phyloP scores from a whole-genome alignment of 2,797 vertebrate species.

The Fringilla coelebs region DNA sequence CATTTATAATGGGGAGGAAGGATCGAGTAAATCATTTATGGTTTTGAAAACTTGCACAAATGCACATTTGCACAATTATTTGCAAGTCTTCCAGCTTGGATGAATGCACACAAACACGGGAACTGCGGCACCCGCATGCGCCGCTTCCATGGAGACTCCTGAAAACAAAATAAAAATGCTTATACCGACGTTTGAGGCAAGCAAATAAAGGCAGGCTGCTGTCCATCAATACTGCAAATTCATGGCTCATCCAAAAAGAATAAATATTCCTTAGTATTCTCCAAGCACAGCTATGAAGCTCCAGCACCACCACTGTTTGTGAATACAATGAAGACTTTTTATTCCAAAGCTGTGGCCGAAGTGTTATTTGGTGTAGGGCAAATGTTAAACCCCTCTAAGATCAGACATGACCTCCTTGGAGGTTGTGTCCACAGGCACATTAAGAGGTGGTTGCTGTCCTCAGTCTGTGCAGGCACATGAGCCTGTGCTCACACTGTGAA shows the following conservation, averaged over 20 bases:
- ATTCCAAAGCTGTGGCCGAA: neutral
- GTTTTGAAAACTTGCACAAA: constrained; percentile 29
- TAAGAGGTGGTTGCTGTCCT: neutral
- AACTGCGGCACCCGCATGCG: neutral
- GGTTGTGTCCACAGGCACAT: neutral
- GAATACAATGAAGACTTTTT: neutral
- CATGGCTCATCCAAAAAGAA: neutral
- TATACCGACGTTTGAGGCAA: constrained; percentile 41
- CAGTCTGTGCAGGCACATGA: neutral
- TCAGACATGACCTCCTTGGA: neutral
- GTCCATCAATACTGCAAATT: neutral
- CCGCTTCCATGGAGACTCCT: constrained; percentile 53
- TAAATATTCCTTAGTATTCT: constrained; percentile 13
- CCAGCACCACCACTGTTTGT: neutral
- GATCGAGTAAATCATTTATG: neutral
- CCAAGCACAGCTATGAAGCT: neutral
- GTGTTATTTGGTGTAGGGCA: neutral
- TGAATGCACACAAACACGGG: neutral
- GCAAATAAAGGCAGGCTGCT: constrained; percentile 49
- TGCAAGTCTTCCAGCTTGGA: neutral
- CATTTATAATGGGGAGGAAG: neutral
- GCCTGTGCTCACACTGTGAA: accelerated
- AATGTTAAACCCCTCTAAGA: neutral
- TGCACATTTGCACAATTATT: constrained; percentile 1
- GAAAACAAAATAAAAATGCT: constrained; percentile 59